Conservation (phyloP, 2,797 vertebrate species). For the Darevskia nairensis region DNA sequence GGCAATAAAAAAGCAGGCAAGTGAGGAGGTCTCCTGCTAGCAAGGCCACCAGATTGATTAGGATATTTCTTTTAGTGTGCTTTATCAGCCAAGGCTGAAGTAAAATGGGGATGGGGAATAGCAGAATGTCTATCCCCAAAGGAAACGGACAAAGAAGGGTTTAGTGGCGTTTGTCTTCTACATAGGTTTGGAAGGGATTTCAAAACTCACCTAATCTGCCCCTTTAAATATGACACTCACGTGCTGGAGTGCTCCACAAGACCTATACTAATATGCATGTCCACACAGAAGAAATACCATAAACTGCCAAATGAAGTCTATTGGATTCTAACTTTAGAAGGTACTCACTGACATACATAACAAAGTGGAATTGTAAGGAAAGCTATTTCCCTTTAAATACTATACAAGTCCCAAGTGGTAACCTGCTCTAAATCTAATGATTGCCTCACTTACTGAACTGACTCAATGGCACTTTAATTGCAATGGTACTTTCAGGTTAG, state of each 20-base stretch:
- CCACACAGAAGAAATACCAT: neutral
- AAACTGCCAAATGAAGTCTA: neutral
- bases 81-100: neutral
- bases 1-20: neutral
- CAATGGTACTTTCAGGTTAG: neutral
- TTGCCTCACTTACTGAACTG: neutral
- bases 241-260: too few species aligned
- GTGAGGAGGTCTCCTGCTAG: neutral
- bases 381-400: neutral
- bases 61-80: neutral
- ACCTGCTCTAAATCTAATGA: neutral
- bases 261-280: too few species aligned
- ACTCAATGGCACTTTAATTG: neutral
- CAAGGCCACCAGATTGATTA: neutral
- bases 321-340: neutral
- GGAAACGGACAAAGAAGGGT: neutral
- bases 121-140: neutral
- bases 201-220: neutral
- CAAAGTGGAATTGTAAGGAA: neutral
- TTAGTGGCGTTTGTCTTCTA: neutral
- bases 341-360: neutral
- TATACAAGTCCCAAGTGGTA: neutral
- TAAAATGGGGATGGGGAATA: slow-evolving; percentile 8
- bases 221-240: neutral
- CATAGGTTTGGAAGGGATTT: neutral